phyloP scores from a whole-genome alignment of 2,113 vertebrate species.

The Romanogobio albipinnatus region DNA sequence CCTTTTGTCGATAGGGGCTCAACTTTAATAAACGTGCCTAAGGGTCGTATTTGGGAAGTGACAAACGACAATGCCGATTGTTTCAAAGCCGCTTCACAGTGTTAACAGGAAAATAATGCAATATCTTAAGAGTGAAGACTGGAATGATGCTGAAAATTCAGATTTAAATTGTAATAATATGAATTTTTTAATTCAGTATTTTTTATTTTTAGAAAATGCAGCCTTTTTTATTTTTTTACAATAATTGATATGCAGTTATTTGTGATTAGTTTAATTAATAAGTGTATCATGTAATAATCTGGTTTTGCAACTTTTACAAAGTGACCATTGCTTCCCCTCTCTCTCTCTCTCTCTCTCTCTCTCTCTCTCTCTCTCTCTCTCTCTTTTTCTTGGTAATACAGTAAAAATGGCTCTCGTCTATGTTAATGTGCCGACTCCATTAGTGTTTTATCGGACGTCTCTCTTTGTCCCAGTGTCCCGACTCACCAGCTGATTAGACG shows the following conservation, averaged over 20 bases:
- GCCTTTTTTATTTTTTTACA: neutral
- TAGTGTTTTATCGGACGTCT: constrained; percentile 37
- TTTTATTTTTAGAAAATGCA: neutral
- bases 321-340: neutral
- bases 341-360: neutral
- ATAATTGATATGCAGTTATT: neutral
- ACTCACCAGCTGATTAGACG: constrained; percentile 19
- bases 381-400: neutral
- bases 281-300: no score
- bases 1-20: no score
- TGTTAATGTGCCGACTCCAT: constrained; percentile 31
- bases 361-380: neutral
- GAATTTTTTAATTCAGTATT: no score
- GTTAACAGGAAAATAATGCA: no score
- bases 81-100: no score
- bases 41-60: no score
- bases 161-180: neutral
- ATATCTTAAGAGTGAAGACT: no score
- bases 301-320: no score
- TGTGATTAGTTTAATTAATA: neutral
- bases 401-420: neutral
- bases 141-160: neutral
- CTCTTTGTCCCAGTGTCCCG: constrained; percentile 13
- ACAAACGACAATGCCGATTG: no score
- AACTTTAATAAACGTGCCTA: no score